Base-by-base conservation (phyloP, 2,113 vertebrate genomes). In the Entosphenus tridentatus region DNA sequence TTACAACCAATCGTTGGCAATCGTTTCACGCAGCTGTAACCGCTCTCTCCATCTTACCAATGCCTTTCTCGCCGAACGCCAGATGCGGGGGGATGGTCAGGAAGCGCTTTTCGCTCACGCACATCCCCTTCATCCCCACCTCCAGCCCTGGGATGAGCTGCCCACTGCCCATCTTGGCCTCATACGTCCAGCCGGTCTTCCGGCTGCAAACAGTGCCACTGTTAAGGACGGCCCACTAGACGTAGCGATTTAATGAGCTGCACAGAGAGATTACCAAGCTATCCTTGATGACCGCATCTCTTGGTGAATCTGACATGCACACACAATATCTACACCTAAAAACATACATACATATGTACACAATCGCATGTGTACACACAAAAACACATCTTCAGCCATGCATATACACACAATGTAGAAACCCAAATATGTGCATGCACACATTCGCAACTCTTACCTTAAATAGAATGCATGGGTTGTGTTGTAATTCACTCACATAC, bases 51-150 rank as follows among this genome's bases (percentile, higher is more conserved):
- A 39, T 39, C 62, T 65, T 65, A 65, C 62, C 62, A 18, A 65
- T 65, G n/a, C 62, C 62, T 18, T 65, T 65, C 62, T 65, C 62
- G n/a, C 62, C 62, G 18, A 65, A 65, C n/a, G n/a, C 62, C 62
- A 65, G 21, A 65, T 65, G 62, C n/a, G 62, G 62, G 21, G 62
- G 62, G 62, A 65, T 65, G 62, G 21, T 11, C n/a, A 65, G 62
- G 8, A 16, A 21, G n/a, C 62, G n/a, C 21, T 18, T 65, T 18
- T 65, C 62, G n/a, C 62, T 18, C 10, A 65, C n/a, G 62, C 62
- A 65, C 62, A 65, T 65, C 21, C 62, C 62, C 62, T 16, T 11
- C 8, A 65, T 9, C 2, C 62, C 62, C 21, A 16, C n/a, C 8
- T 65, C 62, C 62, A 65, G 21, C n/a, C 62, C 62, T 11, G 62